Conservation (phyloP, 2,888 invertebrate species). For the Acanthosepion lycidas region DNA sequence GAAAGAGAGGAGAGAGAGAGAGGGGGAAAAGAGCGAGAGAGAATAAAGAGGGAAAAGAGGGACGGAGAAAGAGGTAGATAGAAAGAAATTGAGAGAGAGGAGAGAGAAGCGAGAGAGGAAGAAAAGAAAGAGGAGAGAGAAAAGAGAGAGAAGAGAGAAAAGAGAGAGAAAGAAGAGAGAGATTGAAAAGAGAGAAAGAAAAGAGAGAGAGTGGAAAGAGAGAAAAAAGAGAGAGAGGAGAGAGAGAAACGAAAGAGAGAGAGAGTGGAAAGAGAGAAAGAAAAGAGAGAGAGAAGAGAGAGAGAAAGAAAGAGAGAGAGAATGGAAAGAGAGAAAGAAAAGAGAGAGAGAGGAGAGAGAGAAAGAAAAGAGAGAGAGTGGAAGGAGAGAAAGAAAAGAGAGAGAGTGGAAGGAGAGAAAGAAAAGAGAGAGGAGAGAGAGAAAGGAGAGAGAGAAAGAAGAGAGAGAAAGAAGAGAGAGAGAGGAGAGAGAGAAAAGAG, state of each 20-base stretch:
- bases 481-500: too few species aligned
- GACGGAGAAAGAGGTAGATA: neutral
- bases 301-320: too few species aligned
- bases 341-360: neutral
- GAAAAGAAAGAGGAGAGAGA: too few species aligned
- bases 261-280: neutral
- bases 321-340: rapidly evolving
- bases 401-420: neutral
- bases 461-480: too few species aligned
- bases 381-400: neutral
- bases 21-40: neutral
- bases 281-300: too few species aligned
- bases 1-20: neutral
- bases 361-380: neutral
- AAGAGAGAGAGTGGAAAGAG: neutral
- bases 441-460: rapidly evolving
- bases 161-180: too few species aligned
- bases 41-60: neutral
- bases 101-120: neutral
- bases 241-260: neutral
- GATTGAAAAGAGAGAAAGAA: neutral
- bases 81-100: neutral
- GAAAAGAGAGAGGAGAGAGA: neutral
- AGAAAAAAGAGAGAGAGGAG: neutral
- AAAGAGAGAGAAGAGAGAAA: too few species aligned